Percentiles rank a stretch among this genome's conserved stretches.
These are phyloP conservation scores for Caradrina kadenii DNA, from an alignment of 2,888 invertebrate genomes.

Conservation along the genomic window DNA sequence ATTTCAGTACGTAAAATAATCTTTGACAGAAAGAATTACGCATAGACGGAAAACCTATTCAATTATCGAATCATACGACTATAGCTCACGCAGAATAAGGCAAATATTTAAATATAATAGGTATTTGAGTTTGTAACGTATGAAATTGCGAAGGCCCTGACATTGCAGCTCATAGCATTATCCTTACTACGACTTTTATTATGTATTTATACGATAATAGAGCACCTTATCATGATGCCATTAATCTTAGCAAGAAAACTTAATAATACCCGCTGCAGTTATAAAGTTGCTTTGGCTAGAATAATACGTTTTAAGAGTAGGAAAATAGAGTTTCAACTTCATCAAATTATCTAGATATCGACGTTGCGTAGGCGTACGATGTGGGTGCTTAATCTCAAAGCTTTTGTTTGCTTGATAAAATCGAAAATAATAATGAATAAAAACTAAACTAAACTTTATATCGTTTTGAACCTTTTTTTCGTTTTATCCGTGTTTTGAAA, in stretches of 20 bases:
- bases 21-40: background rate
- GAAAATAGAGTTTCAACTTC: conserved; percentile 14
- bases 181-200: conserved; percentile 25
- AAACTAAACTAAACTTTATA: background rate
- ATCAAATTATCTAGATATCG: conserved; percentile 2
- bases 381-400: conserved; percentile 11
- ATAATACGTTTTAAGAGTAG: conserved; percentile 6
- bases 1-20: background rate
- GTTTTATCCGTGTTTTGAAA: too few species aligned
- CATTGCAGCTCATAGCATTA: conserved; percentile 37
- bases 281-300: background rate
- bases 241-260: conserved; percentile 24
- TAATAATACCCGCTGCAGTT: conserved; percentile 1
- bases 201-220: background rate
- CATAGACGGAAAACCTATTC: conserved; percentile 23
- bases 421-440: conserved; percentile 13
- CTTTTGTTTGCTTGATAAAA: conserved; percentile 10
- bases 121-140: background rate
- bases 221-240: background rate
- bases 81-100: conserved; percentile 6
- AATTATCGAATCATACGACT: conserved; percentile 17
- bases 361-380: background rate
- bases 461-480: background rate
- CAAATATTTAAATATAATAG: conserved; percentile 13
- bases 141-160: conserved; percentile 29